Conservation (phyloP, 1,140 invertebrate species). For the Dendroctonus valens region DNA sequence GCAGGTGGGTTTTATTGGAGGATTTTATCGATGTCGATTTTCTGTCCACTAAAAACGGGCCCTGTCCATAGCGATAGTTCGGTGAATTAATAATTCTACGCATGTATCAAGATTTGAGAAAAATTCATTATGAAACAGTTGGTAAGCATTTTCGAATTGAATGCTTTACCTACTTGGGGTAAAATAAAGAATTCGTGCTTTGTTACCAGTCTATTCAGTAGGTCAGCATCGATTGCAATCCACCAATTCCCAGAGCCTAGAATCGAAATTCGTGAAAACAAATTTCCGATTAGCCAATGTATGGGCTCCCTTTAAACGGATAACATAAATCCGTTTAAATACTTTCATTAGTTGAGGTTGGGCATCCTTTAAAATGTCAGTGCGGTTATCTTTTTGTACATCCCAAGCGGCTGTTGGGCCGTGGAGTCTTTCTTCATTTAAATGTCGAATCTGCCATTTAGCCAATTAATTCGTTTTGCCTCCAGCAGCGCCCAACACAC, state of each 20-base stretch:
- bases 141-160: no score
- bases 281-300: conserved; percentile 11
- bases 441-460: conserved; percentile 34
- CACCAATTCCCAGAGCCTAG: background rate
- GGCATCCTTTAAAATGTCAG: conserved; percentile 28
- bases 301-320: conserved; percentile 3
- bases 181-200: background rate
- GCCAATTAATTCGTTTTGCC: conserved; percentile 34
- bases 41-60: no score
- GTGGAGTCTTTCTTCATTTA: conserved; percentile 33
- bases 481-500: conserved; percentile 32
- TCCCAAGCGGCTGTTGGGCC: conserved; percentile 11
- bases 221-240: background rate
- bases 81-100: no score
- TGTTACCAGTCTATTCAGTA: background rate
- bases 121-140: no score
- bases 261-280: background rate
- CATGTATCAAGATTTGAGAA: no score
- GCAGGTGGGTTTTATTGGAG: no score
- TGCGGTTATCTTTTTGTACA: conserved; percentile 27
- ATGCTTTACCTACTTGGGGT: background rate
- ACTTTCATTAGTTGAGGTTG: conserved; percentile 26
- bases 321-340: conserved; percentile 28
- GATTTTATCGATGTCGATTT: no score
- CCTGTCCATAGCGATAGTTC: no score